These are phyloP conservation scores for Caenorhabditis sulstoni DNA, from an alignment of 2,888 invertebrate species.

Conservation along the genomic window DNA sequence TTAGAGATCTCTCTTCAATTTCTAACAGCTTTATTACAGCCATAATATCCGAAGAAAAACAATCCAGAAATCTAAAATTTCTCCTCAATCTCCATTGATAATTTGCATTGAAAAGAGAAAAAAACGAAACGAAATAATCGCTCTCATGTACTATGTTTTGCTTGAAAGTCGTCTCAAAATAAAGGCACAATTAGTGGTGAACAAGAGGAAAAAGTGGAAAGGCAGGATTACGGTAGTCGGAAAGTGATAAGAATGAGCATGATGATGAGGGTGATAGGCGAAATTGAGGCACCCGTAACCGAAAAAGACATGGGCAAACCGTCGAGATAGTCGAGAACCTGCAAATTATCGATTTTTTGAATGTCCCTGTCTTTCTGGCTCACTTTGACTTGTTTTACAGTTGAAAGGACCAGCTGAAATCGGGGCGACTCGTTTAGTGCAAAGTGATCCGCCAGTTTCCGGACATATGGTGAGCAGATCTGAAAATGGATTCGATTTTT, in stretches of 20 bases:
- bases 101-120: too few relatives aligned
- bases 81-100: too few relatives aligned
- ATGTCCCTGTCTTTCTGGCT: too few relatives aligned
- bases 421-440: constrained; percentile 72
- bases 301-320: constrained; percentile 55
- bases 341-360: too few relatives aligned
- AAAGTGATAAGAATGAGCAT: constrained; percentile 32
- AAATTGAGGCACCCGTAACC: constrained; percentile 9
- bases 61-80: too few relatives aligned
- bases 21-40: too few relatives aligned
- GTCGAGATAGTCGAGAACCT: constrained; percentile 65
- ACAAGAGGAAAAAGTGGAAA: constrained; percentile 1
- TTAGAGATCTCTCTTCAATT: too few relatives aligned
- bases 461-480: constrained; percentile 75
- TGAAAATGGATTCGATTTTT: constrained; percentile 59
- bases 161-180: too few relatives aligned
- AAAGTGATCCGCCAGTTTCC: constrained; percentile 71
- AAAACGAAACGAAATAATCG: too few relatives aligned
- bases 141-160: too few relatives aligned
- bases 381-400: constrained; percentile 74
- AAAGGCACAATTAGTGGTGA: neutral
- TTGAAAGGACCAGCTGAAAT: constrained; percentile 77
- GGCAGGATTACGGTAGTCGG: neutral
- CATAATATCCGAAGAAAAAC: too few relatives aligned
- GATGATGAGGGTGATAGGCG: constrained; percentile 33